Conservation (phyloP, 1,140 invertebrate genomes). For the Chironomus striatipennis region DNA sequence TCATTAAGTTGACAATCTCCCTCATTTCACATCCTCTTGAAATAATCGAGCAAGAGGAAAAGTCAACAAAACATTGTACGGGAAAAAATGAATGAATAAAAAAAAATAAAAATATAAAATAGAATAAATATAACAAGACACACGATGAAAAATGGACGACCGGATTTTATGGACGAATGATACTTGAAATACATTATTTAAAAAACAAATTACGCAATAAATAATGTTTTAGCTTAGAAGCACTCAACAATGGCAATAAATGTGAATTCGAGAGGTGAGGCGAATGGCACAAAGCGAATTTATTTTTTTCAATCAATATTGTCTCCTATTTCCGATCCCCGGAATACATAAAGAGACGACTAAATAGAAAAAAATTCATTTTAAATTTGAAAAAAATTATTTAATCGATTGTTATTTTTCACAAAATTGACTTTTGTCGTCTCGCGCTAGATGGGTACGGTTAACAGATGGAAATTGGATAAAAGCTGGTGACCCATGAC, state of each 20-base stretch:
- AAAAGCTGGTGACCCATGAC: background rate
- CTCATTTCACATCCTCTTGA: too few relatives aligned
- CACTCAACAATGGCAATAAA: background rate
- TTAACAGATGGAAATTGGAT: conserved; percentile 8
- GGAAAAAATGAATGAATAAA: too few relatives aligned
- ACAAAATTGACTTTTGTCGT: conserved; percentile 2
- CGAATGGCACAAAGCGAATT: background rate
- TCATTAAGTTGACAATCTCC: background rate
- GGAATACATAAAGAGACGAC: background rate
- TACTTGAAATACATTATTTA: background rate
- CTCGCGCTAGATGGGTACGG: background rate
- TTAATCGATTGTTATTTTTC: background rate
- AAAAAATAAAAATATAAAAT: too few relatives aligned
- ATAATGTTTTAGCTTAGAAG: background rate
- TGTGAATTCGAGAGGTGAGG: background rate
- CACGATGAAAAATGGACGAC: background rate
- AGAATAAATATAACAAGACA: too few relatives aligned
- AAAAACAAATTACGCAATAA: background rate
- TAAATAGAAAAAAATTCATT: too few relatives aligned
- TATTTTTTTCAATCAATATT: conserved; percentile 9
- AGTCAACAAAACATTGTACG: too few relatives aligned
- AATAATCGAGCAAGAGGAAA: too few relatives aligned
- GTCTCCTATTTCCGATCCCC: conserved; percentile 17
- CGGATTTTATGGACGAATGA: conserved; percentile 4
- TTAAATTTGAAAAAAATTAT: background rate